Percentiles rank a stretch among this genome's conserved stretches.
phyloP scores from a whole-genome alignment of 2,888 invertebrate species.

The Gerris lacustris region DNA sequence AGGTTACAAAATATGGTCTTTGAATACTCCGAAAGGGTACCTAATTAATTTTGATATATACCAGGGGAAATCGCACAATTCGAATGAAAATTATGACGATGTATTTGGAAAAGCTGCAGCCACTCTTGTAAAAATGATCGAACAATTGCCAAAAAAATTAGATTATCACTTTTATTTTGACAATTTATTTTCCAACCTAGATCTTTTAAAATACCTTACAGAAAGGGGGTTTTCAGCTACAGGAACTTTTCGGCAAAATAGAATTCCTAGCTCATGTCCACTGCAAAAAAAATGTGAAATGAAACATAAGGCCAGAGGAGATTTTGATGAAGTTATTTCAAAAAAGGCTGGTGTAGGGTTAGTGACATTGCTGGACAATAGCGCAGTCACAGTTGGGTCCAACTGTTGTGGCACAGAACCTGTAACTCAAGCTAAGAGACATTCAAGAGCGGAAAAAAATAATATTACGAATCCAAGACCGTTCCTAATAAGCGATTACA shows the following conservation, averaged over 20 bases:
- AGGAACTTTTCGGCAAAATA: conserved; percentile 30
- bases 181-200: too few relatives aligned
- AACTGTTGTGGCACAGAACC: conserved; percentile 16
- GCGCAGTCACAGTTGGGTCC: conserved; percentile 22
- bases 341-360: conserved; percentile 19
- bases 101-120: conserved; percentile 31
- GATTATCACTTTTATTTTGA: too few relatives aligned
- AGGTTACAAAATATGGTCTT: too few relatives aligned
- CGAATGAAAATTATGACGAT: neutral
- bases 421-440: conserved; percentile 13
- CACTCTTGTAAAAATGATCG: conserved; percentile 26
- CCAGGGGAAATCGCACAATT: conserved; percentile 29
- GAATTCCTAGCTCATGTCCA: conserved; percentile 29
- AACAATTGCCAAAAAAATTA: conserved; percentile 23
- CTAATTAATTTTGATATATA: conserved; percentile 26
- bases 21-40: too few relatives aligned
- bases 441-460: conserved; percentile 18
- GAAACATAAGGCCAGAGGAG: conserved; percentile 20
- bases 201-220: too few relatives aligned
- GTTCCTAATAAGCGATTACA: conserved; percentile 18
- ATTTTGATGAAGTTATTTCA: conserved; percentile 16
- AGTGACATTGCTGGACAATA: conserved; percentile 22
- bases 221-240: conserved; percentile 14
- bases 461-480: conserved; percentile 19
- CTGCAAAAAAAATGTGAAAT: conserved; percentile 23